Evolutionary conservation across 2,113 vertebrate species (phyloP).

Genomic region (Crotalus horridus): DNA sequence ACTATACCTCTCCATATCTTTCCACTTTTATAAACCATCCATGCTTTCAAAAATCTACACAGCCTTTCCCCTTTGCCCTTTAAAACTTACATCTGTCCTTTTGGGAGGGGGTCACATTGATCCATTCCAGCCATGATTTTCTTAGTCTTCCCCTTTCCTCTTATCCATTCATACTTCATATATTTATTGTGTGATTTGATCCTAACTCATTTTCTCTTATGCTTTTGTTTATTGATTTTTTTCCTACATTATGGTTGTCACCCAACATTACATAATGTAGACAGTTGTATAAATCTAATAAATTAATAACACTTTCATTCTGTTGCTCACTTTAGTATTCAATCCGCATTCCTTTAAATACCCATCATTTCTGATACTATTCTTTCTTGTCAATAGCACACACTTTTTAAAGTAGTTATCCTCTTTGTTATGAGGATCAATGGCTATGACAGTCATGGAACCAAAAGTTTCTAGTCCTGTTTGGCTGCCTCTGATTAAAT

Average conservation of each 20-base stretch:
- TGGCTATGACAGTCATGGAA: not conserved
- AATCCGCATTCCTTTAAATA: not conserved
- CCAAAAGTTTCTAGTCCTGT: not conserved
- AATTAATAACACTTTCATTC: not conserved
- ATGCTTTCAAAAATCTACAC: not conserved
- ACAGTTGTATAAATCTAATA: not conserved
- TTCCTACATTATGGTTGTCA: not conserved
- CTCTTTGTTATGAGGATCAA: not conserved
- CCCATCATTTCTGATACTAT: not conserved
- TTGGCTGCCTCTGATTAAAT: not conserved
- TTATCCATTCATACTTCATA: not conserved
- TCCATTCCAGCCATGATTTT: not conserved
- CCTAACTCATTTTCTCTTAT: not conserved
- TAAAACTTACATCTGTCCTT: not conserved
- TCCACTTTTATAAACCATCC: not conserved
- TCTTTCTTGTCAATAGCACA: not conserved
- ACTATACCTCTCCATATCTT: not conserved
- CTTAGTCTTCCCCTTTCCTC: not conserved
- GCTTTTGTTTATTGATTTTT: not conserved
- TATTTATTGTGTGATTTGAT: not conserved
- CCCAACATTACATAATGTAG: not conserved
- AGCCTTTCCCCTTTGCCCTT: not conserved
- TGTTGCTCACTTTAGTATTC: not conserved
- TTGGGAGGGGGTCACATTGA: not conserved
- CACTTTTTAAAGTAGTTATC: not conserved